Evolutionary conservation across 2,797 vertebrate species (phyloP).

Genomic region (Sebastiscus tertius): DNA sequence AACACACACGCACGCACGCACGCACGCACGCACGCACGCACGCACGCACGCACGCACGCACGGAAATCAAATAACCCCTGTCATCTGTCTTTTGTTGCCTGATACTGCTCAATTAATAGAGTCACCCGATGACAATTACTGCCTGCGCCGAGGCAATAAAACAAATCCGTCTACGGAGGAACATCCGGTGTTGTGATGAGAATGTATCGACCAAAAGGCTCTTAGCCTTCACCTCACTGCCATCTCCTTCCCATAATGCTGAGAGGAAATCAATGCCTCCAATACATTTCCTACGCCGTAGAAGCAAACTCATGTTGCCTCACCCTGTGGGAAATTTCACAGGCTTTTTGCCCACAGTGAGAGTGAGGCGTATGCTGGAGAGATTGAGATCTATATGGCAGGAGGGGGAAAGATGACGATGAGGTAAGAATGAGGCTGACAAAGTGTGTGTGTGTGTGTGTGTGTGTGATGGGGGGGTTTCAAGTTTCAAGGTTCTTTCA

Average conservation of each 20-base stretch:
- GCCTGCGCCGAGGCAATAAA: slow-evolving; percentile 14
- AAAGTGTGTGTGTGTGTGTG: not conserved
- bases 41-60: no score
- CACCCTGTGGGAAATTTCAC: slow-evolving; percentile 66
- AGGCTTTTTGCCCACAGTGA: slow-evolving; percentile 50
- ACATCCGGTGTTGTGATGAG: slow-evolving; percentile 64
- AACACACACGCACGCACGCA: not conserved
- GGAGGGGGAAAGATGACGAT: not conserved
- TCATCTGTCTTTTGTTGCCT: slow-evolving; percentile 21
- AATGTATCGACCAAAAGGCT: slow-evolving; percentile 69
- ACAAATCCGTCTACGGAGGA: slow-evolving; percentile 30
- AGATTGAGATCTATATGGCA: slow-evolving; percentile 17
- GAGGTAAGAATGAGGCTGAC: slow-evolving; percentile 2
- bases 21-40: no score
- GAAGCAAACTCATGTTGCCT: slow-evolving; percentile 65
- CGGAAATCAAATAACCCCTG: slow-evolving; percentile 33
- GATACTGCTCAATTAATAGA: slow-evolving; percentile 58
- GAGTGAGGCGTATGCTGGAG: slow-evolving; percentile 10
- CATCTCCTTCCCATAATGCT: slow-evolving; percentile 65
- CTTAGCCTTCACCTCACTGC: slow-evolving; percentile 64
- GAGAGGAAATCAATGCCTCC: slow-evolving; percentile 75
- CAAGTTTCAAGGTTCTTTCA: no score
- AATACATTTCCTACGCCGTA: slow-evolving; percentile 72
- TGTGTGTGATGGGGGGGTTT: no score
- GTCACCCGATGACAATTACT: slow-evolving; percentile 30